Percentiles rank a stretch among this genome's conserved stretches.
Conservation (phyloP, 1,140 invertebrate genomes). For the Drosophila melanogaster region DNA sequence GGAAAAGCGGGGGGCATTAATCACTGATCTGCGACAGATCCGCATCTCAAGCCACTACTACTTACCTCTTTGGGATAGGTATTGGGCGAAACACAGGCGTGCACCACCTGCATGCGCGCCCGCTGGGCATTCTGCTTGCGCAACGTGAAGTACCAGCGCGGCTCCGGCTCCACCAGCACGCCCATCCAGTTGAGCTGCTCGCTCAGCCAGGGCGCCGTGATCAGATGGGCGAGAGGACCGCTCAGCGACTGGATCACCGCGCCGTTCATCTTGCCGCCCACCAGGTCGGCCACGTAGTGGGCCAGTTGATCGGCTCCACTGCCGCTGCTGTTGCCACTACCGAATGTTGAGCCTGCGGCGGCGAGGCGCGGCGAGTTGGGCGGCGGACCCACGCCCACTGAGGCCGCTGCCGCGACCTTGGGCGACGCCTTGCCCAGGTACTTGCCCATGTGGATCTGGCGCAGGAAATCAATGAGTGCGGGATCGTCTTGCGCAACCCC, state of each 20-base stretch:
- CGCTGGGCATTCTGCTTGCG: constrained; percentile 86
- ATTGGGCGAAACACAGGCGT: constrained; percentile 90
- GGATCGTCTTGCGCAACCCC: constrained; percentile 90
- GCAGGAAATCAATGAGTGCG: constrained; percentile 89
- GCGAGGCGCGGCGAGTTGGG: constrained; percentile 17
- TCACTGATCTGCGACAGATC: not conserved
- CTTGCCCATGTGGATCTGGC: constrained; percentile 87
- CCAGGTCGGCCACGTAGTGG: constrained; percentile 83
- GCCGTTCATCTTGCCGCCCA: constrained; percentile 85
- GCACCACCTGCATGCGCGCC: constrained; percentile 87
- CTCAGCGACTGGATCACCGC: constrained; percentile 86
- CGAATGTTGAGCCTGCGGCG: constrained; percentile 13
- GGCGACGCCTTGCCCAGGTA: constrained; percentile 63
- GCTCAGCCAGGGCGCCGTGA: constrained; percentile 87
- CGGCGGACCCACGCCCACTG: constrained; percentile 26
- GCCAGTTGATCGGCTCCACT: constrained; percentile 84
- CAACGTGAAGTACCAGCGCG: constrained; percentile 88
- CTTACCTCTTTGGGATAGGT: constrained; percentile 90
- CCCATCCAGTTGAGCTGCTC: constrained; percentile 90
- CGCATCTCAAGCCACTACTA: not conserved
- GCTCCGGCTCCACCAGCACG: constrained; percentile 90
- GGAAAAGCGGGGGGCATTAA: constrained; percentile 1
- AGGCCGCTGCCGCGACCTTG: constrained; percentile 27
- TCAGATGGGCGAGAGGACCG: constrained; percentile 83
- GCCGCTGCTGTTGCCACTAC: constrained; percentile 54